phyloP scores from a whole-genome alignment of 2,113 vertebrate genomes.

The Menura novaehollandiae region DNA sequence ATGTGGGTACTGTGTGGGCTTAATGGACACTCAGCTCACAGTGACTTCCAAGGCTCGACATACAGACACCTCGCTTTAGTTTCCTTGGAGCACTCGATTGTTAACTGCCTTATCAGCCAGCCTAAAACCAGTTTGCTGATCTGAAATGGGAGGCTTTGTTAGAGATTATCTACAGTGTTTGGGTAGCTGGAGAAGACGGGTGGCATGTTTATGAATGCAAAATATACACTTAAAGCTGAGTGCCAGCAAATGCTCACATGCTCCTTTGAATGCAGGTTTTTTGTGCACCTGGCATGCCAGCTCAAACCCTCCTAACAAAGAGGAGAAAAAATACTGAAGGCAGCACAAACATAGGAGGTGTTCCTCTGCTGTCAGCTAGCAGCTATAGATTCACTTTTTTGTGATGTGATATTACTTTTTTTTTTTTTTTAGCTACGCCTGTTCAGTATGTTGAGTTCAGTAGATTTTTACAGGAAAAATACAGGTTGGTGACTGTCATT shows the following conservation, averaged over 20 bases:
- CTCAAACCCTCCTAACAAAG: constrained; percentile 35
- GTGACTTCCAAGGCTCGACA: background rate
- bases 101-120: background rate
- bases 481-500: background rate
- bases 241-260: constrained; percentile 13
- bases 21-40: background rate
- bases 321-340: background rate
- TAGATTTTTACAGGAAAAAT: constrained; percentile 33
- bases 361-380: constrained; percentile 14
- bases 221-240: constrained; percentile 21
- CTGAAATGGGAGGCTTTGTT: constrained; percentile 13
- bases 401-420: background rate
- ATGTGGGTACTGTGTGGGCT: background rate
- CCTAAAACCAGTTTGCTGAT: background rate
- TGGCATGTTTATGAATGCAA: constrained; percentile 50
- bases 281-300: constrained; percentile 30
- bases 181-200: constrained; percentile 1
- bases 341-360: constrained; percentile 3
- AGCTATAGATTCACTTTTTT: background rate
- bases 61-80: background rate
- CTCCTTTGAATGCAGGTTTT: constrained; percentile 39
- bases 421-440: background rate
- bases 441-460: background rate
- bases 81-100: background rate
- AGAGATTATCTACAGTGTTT: constrained; percentile 40